phyloP scores from a whole-genome alignment of 2,113 vertebrate genomes.

The Oryzias javanicus region DNA sequence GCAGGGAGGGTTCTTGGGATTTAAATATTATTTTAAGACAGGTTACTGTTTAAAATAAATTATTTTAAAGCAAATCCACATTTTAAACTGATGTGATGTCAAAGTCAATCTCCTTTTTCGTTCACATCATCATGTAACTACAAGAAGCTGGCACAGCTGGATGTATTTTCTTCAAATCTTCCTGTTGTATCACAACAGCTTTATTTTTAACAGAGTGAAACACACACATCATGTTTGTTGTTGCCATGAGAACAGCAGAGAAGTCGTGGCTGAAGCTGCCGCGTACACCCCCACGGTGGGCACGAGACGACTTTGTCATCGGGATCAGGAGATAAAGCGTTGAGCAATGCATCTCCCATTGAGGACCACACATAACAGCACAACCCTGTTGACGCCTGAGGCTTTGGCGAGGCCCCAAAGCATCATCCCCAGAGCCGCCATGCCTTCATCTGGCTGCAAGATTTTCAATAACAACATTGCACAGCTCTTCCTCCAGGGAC shows the following conservation, averaged over 20 bases:
- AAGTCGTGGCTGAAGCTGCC: constrained; percentile 33
- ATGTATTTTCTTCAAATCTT: neutral
- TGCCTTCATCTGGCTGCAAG: constrained; percentile 77
- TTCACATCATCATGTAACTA: neutral
- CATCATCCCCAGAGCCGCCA: constrained; percentile 66
- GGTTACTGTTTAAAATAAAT: too few species aligned
- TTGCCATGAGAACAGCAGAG: constrained; percentile 34
- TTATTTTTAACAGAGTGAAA: neutral
- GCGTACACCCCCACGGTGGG: constrained; percentile 33
- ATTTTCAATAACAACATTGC: constrained; percentile 67
- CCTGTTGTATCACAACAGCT: neutral
- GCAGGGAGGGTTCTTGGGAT: too few species aligned
- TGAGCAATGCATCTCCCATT: constrained; percentile 67
- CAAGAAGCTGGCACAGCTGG: neutral
- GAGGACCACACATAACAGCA: constrained; percentile 71
- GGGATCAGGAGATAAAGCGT: constrained; percentile 53
- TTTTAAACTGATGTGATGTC: neutral
- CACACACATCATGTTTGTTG: constrained; percentile 3
- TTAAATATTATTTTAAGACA: too few species aligned
- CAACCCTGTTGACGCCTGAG: constrained; percentile 74
- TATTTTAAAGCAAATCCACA: neutral
- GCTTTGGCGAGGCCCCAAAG: constrained; percentile 70
- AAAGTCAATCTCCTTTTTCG: neutral
- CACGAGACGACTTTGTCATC: constrained; percentile 49
- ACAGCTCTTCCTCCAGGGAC: constrained; percentile 55